A percentile compares a stretch with the other conserved stretches of the same genome.
phyloP scores from a whole-genome alignment of 1,140 invertebrate genomes.

The Cryptotermes secundus region DNA sequence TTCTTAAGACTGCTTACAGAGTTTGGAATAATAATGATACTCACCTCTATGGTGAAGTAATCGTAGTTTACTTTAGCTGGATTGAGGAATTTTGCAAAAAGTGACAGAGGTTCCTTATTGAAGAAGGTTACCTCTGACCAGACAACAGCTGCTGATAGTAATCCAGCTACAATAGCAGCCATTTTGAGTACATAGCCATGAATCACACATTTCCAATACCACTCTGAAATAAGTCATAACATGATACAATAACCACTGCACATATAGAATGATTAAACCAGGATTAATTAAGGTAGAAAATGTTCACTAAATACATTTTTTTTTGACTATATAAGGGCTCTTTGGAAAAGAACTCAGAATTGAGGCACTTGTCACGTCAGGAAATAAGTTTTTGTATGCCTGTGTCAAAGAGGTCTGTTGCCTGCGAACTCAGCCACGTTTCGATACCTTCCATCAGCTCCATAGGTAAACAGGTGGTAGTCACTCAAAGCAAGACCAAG shows the following conservation, averaged over 20 bases:
- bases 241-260: neutral
- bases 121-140: slow-evolving; percentile 99
- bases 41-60: slow-evolving; percentile 93
- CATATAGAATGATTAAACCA: no score
- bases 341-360: no score
- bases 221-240: slow-evolving; percentile 65
- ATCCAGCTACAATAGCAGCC: slow-evolving; percentile 69
- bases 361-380: no score
- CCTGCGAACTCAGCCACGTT: no score
- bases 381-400: no score
- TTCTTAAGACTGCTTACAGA: no score
- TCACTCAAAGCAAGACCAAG: no score
- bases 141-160: slow-evolving; percentile 86
- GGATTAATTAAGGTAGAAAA: neutral
- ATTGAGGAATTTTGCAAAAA: slow-evolving; percentile 92
- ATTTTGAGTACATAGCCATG: slow-evolving; percentile 72
- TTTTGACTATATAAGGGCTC: no score
- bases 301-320: slow-evolving; percentile 16
- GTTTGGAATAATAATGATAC: neutral
- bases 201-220: slow-evolving; percentile 92
- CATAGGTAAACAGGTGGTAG: no score
- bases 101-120: slow-evolving; percentile 82
- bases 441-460: no score
- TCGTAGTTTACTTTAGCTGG: slow-evolving; percentile 79
- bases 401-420: no score